Evolutionary conservation across 2,888 invertebrate species (phyloP), one percentile per base, ranked within the genome.

Genomic region (Chirona hameri): DNA sequence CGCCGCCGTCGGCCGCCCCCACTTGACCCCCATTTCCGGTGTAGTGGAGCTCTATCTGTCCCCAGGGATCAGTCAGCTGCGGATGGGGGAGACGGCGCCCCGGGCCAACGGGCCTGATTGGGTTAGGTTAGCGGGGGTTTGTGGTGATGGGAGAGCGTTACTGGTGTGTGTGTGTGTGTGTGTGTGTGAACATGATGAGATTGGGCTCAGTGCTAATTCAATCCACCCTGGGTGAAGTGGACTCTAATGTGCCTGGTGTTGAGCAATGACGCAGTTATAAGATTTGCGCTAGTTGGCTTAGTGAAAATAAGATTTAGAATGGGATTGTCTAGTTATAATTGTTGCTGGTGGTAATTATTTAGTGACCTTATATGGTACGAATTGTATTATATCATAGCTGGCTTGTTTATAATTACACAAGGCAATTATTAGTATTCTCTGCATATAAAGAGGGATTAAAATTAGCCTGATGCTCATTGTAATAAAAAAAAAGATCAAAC

Each of bases 1-100:
- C 39, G 65, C 76, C 31, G n/a, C n/a, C n/a, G n/a, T n/a, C n/a
- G n/a, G n/a, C n/a, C n/a, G 57, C 81, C 60, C 82, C 79, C 81
- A 52, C 81, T 57, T 79, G 39, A 48, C 72, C 81, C 29, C 46
- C 4, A 31, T n/a, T 57, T 60, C 46, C 46, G 81, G 15, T 18
- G 39, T n/a, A n/a, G 39, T 5, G 2, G 39, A 7, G 76, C 9
- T 24, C 29, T 76, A 76, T n/a, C 39, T 1, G 31, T 10, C 69
- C 65, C 29, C 76, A 21, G 39, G 5, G 60, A 7, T 21, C 76
- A 39, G 76, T 29, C 12, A 31, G 2, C 3, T 48, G 31, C 72
- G 15, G 72, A 65, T 9, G 12, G 12, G 27, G 27, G 24, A 24
- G 10, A n/a, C 65, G 27, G 18, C 27, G 27, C 57, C 21, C 24